A percentile compares a stretch with the other conserved stretches of the same genome.
phyloP scores from a whole-genome alignment of 1,140 invertebrate genomes.

The Physella acuta region DNA sequence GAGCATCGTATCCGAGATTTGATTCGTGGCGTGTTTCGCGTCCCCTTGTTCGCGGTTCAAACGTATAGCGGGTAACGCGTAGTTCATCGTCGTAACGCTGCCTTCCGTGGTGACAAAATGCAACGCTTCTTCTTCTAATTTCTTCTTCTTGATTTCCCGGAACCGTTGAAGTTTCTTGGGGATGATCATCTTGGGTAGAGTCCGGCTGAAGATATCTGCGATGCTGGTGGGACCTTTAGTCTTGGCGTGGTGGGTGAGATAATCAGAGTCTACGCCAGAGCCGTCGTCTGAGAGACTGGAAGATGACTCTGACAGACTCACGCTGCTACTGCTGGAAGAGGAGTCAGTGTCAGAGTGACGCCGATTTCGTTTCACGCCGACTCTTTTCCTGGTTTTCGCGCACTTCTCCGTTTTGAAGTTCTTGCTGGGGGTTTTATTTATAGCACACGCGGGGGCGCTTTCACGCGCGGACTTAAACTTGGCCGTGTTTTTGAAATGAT shows the following conservation, averaged over 20 bases:
- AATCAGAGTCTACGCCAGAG: not conserved
- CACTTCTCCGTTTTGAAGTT: too few relatives aligned
- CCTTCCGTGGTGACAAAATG: not conserved
- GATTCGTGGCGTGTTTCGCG: not conserved
- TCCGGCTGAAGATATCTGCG: constrained; percentile 8
- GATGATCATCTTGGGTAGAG: not conserved
- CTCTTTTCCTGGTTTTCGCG: too few relatives aligned
- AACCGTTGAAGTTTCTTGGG: not conserved
- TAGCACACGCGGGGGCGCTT: too few relatives aligned
- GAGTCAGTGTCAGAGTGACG: too few relatives aligned
- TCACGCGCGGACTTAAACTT: too few relatives aligned
- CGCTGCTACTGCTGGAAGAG: too few relatives aligned
- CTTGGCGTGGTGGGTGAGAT: not conserved
- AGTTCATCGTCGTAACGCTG: not conserved
- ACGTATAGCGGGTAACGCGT: too few relatives aligned
- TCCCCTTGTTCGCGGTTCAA: constrained; percentile 10
- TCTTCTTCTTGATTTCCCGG: not conserved
- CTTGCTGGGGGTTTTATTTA: too few relatives aligned
- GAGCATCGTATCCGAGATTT: too few relatives aligned
- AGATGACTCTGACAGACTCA: not conserved
- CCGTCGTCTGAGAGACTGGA: not conserved
- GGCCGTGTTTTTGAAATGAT: too few relatives aligned
- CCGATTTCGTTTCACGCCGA: too few relatives aligned
- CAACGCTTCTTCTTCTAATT: not conserved
- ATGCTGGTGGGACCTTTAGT: constrained; percentile 2